Conservation (phyloP, 2,888 invertebrate genomes). For the Nephrocerus scutellatus region DNA sequence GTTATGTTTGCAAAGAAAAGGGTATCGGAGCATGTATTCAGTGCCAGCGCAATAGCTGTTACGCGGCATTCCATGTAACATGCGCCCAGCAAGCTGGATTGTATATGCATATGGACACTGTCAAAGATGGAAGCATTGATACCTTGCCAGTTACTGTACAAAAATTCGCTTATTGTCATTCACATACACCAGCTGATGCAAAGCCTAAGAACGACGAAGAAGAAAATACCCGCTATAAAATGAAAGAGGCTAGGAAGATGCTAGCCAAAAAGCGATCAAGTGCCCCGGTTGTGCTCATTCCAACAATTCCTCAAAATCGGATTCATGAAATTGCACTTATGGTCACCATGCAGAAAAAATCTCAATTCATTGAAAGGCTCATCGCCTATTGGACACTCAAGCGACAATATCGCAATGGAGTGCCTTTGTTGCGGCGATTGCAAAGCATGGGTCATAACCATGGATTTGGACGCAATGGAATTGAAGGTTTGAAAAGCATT, state of each 20-base stretch:
- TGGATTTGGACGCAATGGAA: conserved; percentile 51
- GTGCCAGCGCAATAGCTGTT: conserved; percentile 93
- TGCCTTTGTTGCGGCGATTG: conserved; percentile 79
- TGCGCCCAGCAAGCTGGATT: conserved; percentile 94
- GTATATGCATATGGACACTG: conserved; percentile 95
- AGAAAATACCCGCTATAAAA: conserved; percentile 68
- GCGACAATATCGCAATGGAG: conserved; percentile 89
- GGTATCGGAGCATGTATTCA: conserved; percentile 96
- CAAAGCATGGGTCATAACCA: conserved; percentile 57
- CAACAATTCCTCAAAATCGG: conserved; percentile 82
- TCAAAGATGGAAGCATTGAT: conserved; percentile 56
- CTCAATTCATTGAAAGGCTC: conserved; percentile 79
- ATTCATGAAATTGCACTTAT: conserved; percentile 79
- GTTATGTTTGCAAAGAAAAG: conserved; percentile 92
- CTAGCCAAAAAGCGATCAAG: conserved; percentile 83
- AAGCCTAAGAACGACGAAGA: conserved; percentile 45
- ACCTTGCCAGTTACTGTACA: conserved; percentile 76
- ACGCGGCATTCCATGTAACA: conserved; percentile 97
- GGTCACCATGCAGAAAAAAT: conserved; percentile 67
- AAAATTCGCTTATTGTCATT: conserved; percentile 93
- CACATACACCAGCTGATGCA: conserved; percentile 62
- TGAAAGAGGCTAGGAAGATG: conserved; percentile 80
- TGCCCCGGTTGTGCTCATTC: conserved; percentile 86
- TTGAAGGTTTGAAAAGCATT: conserved; percentile 49
- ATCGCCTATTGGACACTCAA: conserved; percentile 97